These are phyloP conservation scores for Drosophila melanosoma DNA, from an alignment of 2,888 invertebrate species.

Conservation along the genomic window DNA sequence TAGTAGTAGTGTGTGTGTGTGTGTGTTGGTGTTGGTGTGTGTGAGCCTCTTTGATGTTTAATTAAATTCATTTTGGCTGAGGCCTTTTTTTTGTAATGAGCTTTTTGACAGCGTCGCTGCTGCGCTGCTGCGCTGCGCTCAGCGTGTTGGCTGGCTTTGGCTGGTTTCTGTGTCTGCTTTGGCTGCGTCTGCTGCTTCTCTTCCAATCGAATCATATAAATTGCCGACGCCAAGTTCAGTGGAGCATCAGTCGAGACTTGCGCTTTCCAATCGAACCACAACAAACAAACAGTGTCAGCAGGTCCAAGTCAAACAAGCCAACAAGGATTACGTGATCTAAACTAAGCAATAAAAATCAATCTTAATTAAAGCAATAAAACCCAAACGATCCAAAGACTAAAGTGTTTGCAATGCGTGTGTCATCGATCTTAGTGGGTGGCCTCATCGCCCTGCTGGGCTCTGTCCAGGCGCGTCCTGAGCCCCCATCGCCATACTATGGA, in stretches of 20 bases:
- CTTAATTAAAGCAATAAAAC: background rate
- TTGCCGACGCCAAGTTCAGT: constrained; percentile 54
- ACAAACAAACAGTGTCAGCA: constrained; percentile 9
- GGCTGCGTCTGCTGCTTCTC: constrained; percentile 15
- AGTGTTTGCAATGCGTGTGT: constrained; percentile 79
- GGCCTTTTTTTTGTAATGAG: constrained; percentile 81
- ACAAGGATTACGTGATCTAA: constrained; percentile 81
- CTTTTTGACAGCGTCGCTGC: constrained; percentile 60
- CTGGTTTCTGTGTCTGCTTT: constrained; percentile 33
- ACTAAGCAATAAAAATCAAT: constrained; percentile 79
- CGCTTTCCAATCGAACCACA: constrained; percentile 63
- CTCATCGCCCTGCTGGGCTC: constrained; percentile 76
- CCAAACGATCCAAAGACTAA: constrained; percentile 45
- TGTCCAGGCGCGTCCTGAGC: constrained; percentile 82
- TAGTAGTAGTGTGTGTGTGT: background rate
- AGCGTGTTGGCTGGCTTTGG: constrained; percentile 45
- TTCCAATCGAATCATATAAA: constrained; percentile 76
- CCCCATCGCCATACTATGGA: constrained; percentile 83
- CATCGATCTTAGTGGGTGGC: constrained; percentile 78
- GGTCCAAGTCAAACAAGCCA: constrained; percentile 18
- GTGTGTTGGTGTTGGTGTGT: constrained; percentile 24
- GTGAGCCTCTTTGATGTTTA: constrained; percentile 71
- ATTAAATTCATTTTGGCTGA: constrained; percentile 77
- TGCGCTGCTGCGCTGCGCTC: constrained; percentile 32
- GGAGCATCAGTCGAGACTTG: constrained; percentile 74